Base-by-base conservation (phyloP, 2,888 invertebrate species). In the Xestia c-nigrum region DNA sequence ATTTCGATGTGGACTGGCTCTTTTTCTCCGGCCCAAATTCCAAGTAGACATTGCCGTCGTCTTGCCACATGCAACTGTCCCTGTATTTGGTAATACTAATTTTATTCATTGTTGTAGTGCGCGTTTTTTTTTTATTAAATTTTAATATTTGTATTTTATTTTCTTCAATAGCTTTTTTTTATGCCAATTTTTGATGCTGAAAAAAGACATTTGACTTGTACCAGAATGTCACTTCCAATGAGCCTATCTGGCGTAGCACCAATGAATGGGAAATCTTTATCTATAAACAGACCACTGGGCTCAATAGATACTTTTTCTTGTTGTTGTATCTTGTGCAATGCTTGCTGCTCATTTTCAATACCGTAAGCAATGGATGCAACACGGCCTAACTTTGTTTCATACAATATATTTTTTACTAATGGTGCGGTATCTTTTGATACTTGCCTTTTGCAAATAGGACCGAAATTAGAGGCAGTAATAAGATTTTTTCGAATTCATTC, bases 401-500 rank as follows among this genome's bases (percentile, higher is more conserved):
- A 64, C 7, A 64, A 14, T 64, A 46, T 65, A 16, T 65, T 65
- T 65, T 65, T 65, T 19, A 65, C 55, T 55, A 55, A 55, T 4
- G 55, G 55, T 24, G 55, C 55, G 55, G 55, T 55, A 55, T 55
- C 55, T n/a, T n/a, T 55, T n/a, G 21, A 38, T 21, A 5, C 31
- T 61, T 61, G 61, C 31, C 55, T 55, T 55, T 55, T 55, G 55
- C 31, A 31, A 31, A 31, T 31, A 31, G 31, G 31, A 31, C 31
- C 31, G 31, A 31, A 31, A 31, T 31, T 72, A 67, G 67, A 67
- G 52, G 67, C 67, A 67, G 67, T 67, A 67, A 67, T 67, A 67
- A 67, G 52, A 52, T 69, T 67, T 67, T 67, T 67, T 67, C 38
- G 50, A 67, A 67, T 67, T 67, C n/a, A n/a, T n/a, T 67, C n/a